Evolutionary conservation across 1,140 invertebrate genomes (phyloP), one percentile per base, ranked within the genome.

Genomic region (Philotrypesis tridentata): DNA sequence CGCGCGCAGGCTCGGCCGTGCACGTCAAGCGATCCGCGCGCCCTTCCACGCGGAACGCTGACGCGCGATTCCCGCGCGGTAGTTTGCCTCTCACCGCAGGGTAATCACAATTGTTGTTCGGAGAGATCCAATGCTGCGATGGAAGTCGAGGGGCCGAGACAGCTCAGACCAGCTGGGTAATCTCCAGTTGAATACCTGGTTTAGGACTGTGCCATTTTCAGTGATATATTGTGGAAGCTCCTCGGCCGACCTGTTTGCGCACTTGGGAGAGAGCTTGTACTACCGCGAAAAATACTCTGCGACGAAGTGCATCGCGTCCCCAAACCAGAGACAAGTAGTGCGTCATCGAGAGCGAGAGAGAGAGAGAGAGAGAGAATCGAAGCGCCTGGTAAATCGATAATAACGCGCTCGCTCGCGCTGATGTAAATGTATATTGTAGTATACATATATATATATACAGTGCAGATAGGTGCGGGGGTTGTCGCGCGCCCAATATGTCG

Each of bases 91-190:
- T n/a, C n/a, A n/a, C n/a, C n/a, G n/a, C n/a, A 43, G 72, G 23
- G 21, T 37, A 82, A 77, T 70, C 73, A 72, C 61, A 48, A 81
- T 75, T 25, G 71, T 81, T 75, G 75, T 81, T 70, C 25, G 67
- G 67, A 43, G 67, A 43, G 67, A 79, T 79, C 71, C 33, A 31
- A 70, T 29, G 68, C 14, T n/a, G 23, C 61, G 61, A 25, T 27
- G 21, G 33, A 43, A n/a, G 40, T 43, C 1, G 21, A 6, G 48
- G 7, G 48, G n/a, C n/a, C 17, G 48, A 5, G 48, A 55, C 7
- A 17, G 48, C n/a, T n/a, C n/a, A n/a, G n/a, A n/a, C n/a, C n/a
- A n/a, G n/a, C n/a, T n/a, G n/a, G n/a, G n/a, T n/a, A n/a, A n/a
- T n/a, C n/a, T n/a, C n/a, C n/a, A n/a, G n/a, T n/a, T n/a, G n/a